These are phyloP conservation scores for Taxidea taxus DNA, from an alignment of 2,113 vertebrate genomes.

Conservation along the genomic window DNA sequence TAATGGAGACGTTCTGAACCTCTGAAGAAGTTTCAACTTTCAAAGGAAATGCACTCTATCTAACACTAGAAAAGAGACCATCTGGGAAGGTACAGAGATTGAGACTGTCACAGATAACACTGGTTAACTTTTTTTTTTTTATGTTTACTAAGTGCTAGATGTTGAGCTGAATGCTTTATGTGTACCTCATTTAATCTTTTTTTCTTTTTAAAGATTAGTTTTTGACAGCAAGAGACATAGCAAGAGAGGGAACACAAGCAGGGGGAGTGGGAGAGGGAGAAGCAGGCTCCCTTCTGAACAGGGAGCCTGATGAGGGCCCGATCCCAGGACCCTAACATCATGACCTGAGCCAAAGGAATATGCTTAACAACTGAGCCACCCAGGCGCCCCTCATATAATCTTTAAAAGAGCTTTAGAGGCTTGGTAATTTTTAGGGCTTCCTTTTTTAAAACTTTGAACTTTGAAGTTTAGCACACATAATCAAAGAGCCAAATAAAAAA, in stretches of 20 bases:
- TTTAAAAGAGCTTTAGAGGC: not conserved
- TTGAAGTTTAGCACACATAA: not conserved
- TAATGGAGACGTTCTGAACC: not conserved
- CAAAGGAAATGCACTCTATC: not conserved
- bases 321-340: too few relatives aligned
- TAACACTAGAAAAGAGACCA: not conserved
- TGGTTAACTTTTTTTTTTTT: not conserved
- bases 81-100: not conserved
- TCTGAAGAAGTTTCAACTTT: constrained; percentile 1
- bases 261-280: too few relatives aligned
- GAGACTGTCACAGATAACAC: not conserved
- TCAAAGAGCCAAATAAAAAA: not conserved
- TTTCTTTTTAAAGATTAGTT: too few relatives aligned
- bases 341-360: too few relatives aligned
- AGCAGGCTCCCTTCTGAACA: too few relatives aligned
- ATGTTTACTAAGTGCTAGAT: not conserved
- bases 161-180: not conserved
- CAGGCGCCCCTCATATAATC: not conserved
- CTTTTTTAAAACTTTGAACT: not conserved
- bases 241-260: too few relatives aligned
- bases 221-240: too few relatives aligned
- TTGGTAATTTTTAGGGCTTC: not conserved
- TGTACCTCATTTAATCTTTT: not conserved
- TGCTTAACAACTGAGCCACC: too few relatives aligned
- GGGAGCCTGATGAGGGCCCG: too few relatives aligned